phyloP scores from a whole-genome alignment of 64 coral and sea anemone genomes.

The Montipora sp. region DNA sequence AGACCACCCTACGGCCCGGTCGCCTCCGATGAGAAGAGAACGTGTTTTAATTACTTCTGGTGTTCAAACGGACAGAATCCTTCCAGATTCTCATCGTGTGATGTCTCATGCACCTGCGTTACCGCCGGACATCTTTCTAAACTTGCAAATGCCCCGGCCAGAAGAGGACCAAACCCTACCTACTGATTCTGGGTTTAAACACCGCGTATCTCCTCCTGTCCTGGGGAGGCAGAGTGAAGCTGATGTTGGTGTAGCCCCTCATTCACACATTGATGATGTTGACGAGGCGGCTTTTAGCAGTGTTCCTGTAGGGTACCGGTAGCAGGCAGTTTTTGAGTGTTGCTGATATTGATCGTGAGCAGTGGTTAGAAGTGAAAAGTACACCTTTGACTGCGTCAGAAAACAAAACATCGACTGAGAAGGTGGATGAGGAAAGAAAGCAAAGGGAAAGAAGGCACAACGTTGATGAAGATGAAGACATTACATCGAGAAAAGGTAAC shows the following conservation, averaged over 20 bases:
- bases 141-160: slow-evolving; percentile 65
- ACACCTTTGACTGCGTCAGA: slow-evolving; percentile 29
- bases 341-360: slow-evolving; percentile 78
- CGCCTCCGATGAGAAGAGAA: not conserved
- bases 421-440: not conserved
- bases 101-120: slow-evolving; percentile 50
- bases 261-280: not conserved
- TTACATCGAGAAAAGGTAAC: not conserved
- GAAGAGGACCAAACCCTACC: not conserved
- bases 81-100: not conserved
- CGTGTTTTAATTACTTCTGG: not conserved
- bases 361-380: slow-evolving; percentile 72
- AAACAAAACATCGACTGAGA: not conserved
- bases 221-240: not conserved
- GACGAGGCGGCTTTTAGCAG: not conserved
- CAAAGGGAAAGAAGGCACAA: not conserved
- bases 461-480: not conserved
- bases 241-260: not conserved
- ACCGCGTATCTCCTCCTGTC: not conserved
- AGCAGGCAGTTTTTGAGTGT: slow-evolving; percentile 85
- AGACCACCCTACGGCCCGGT: slow-evolving; percentile 1
- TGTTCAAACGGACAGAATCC: slow-evolving; percentile 12
- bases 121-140: slow-evolving; percentile 85
- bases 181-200: not conserved
- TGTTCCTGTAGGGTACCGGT: not conserved